These are phyloP conservation scores for Catostomus latipinnis DNA, from an alignment of 2,797 vertebrate species.

Conservation along the genomic window DNA sequence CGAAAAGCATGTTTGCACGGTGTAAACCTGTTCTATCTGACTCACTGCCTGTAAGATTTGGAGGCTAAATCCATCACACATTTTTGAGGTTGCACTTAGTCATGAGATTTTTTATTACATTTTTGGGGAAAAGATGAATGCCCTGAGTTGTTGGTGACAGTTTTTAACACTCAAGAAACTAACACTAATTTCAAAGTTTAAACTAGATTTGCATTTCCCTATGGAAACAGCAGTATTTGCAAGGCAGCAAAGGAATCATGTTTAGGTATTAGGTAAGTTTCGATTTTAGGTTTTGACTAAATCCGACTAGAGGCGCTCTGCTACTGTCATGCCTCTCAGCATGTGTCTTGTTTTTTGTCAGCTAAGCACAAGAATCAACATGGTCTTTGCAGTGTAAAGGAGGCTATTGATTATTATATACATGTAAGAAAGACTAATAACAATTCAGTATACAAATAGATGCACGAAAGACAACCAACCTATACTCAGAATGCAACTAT, in stretches of 20 bases:
- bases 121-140: constrained; percentile 7
- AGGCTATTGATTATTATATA: too few species aligned
- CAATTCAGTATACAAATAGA: too few species aligned
- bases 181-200: constrained; percentile 4
- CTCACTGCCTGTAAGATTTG: constrained; percentile 22
- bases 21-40: constrained; percentile 46
- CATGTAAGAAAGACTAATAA: too few species aligned
- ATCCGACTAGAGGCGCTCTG: not conserved
- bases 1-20: constrained; percentile 41
- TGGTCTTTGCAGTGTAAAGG: too few species aligned
- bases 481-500: too few species aligned
- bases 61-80: constrained; percentile 29
- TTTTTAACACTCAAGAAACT: not conserved
- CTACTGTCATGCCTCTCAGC: not conserved
- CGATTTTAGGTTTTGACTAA: not conserved
- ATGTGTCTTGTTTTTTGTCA: not conserved
- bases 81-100: constrained; percentile 29
- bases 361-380: not conserved
- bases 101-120: not conserved
- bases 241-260: not conserved
- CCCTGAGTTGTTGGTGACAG: not conserved
- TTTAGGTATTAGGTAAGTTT: not conserved
- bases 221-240: constrained; percentile 7
- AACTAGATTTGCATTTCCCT: constrained; percentile 8
- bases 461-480: too few species aligned